phyloP scores from a whole-genome alignment of 2,797 vertebrate species.

The Astyanax mexicanus region DNA sequence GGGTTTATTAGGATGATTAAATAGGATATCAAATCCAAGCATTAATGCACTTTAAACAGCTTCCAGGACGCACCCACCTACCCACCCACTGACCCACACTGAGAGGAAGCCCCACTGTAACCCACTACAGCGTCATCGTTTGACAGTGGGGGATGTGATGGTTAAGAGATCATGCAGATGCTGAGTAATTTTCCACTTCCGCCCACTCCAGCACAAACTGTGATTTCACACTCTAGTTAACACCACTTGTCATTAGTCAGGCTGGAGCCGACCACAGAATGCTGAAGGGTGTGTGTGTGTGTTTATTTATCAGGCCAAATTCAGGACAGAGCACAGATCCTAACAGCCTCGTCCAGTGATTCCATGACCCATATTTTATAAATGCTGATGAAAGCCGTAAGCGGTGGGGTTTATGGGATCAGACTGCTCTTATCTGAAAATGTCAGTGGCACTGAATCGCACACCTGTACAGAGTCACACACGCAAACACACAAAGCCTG shows the following conservation, averaged over 20 bases:
- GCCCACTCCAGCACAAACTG: constrained; percentile 6
- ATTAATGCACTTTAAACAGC: neutral
- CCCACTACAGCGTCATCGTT: neutral
- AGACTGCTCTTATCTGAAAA: neutral
- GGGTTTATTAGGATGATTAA: too few species aligned
- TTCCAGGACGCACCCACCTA: neutral
- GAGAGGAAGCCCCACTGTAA: neutral
- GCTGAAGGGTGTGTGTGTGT: neutral
- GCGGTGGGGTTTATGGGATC: neutral
- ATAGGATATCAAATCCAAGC: too few species aligned
- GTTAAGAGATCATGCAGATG: constrained; percentile 37
- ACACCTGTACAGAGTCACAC: neutral
- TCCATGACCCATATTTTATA: neutral
- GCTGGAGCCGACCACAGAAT: constrained; percentile 2
- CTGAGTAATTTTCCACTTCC: constrained; percentile 39
- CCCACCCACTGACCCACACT: too few species aligned
- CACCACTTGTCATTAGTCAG: constrained; percentile 44
- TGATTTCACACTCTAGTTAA: constrained; percentile 67
- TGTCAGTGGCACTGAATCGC: neutral
- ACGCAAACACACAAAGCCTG: neutral
- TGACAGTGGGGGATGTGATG: constrained; percentile 16
- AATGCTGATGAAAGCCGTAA: constrained; percentile 9
- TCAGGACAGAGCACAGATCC: neutral
- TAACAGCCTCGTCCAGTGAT: neutral
- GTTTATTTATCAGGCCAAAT: neutral